Percentiles rank a stretch among this genome's conserved stretches.
Evolutionary conservation across 2,888 invertebrate genomes (phyloP).

Genomic region (Papilio demoleus): DNA sequence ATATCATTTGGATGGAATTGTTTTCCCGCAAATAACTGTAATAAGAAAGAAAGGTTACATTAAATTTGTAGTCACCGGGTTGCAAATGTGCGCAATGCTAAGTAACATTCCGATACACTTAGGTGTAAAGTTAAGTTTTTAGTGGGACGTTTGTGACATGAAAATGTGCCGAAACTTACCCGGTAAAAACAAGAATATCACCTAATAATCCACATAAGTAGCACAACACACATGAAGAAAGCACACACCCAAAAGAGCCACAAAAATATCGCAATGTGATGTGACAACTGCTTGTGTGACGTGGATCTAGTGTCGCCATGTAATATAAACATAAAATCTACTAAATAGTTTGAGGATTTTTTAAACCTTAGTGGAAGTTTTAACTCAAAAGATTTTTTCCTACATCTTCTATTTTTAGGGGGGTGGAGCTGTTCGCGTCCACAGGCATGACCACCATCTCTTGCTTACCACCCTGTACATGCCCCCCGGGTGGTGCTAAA

Average conservation of each 20-base stretch:
- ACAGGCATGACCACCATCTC: no score
- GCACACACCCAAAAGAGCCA: slow-evolving; percentile 82
- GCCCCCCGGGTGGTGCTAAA: no score
- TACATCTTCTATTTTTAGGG: no score
- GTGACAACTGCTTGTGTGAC: slow-evolving; percentile 82
- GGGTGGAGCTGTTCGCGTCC: no score
- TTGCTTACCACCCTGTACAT: no score
- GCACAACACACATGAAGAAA: slow-evolving; percentile 83
- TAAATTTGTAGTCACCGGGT: slow-evolving; percentile 73
- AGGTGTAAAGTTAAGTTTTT: slow-evolving; percentile 46
- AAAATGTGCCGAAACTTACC: slow-evolving; percentile 61
- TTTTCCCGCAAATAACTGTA: slow-evolving; percentile 59
- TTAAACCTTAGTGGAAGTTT: not conserved
- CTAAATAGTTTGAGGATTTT: slow-evolving; percentile 10
- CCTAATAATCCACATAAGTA: slow-evolving; percentile 83
- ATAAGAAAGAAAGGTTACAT: slow-evolving; percentile 57
- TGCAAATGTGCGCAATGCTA: slow-evolving; percentile 57
- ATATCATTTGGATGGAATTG: slow-evolving; percentile 49
- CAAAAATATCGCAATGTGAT: slow-evolving; percentile 83
- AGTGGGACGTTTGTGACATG: slow-evolving; percentile 31
- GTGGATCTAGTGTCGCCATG: slow-evolving; percentile 75
- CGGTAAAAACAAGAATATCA: slow-evolving; percentile 79
- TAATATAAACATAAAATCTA: slow-evolving; percentile 26
- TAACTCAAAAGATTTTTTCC: not conserved
- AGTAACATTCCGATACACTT: slow-evolving; percentile 50